Conservation (phyloP, 2,888 invertebrate species). For the Silvanus unidentatus region DNA sequence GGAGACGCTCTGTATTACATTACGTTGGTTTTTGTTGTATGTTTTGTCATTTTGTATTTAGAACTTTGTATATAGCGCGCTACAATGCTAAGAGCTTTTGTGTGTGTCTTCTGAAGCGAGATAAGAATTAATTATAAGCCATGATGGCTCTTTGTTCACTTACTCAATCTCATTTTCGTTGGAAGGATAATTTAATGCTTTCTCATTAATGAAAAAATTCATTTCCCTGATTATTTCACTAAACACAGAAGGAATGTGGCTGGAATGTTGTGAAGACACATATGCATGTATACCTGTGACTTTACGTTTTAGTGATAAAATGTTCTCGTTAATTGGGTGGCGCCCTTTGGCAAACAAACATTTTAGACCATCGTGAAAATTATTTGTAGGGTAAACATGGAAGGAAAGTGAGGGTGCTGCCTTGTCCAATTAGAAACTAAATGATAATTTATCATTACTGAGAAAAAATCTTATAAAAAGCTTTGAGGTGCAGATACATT, state of each 20-base stretch:
- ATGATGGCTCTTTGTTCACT: conserved; percentile 44
- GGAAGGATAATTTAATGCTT: conserved; percentile 44
- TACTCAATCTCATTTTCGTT: conserved; percentile 43
- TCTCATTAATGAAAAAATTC: conserved; percentile 14
- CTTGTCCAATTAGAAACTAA: conserved; percentile 23
- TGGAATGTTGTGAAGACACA: no score
- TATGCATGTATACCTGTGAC: conserved; percentile 3
- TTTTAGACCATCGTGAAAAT: conserved; percentile 22
- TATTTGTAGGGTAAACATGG: conserved; percentile 27
- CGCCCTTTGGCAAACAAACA: conserved; percentile 30
- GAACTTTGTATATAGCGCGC: conserved; percentile 44
- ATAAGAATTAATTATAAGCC: conserved; percentile 51
- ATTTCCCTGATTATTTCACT: no score
- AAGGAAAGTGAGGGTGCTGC: conserved; percentile 16
- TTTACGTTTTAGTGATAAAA: background rate
- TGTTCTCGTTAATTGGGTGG: conserved; percentile 14
- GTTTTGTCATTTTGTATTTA: conserved; percentile 47
- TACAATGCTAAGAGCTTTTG: conserved; percentile 39
- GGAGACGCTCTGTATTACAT: conserved; percentile 44
- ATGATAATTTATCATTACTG: conserved; percentile 27
- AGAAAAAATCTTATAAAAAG: background rate
- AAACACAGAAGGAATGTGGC: no score
- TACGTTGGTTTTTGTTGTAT: conserved; percentile 45
- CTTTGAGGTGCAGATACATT: background rate
- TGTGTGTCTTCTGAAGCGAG: conserved; percentile 45